Conservation (phyloP, 53 echinoderm and acorn worm genomes). For the Antedon mediterranea region DNA sequence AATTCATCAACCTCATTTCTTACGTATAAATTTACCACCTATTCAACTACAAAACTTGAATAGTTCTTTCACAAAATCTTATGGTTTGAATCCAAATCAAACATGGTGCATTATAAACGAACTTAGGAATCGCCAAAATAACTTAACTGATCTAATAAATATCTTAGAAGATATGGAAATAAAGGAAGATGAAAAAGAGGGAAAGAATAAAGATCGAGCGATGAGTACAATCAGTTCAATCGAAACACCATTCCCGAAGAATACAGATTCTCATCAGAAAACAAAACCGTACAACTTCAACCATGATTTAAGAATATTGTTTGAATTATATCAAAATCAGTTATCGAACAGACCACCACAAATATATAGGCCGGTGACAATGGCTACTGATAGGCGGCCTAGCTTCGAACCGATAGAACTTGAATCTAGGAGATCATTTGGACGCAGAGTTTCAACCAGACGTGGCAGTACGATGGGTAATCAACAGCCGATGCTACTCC, state of each 20-base stretch:
- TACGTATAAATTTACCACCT: not conserved
- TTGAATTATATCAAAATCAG: conserved; percentile 32
- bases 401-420: not conserved
- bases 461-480: not conserved
- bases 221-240: conserved; percentile 1
- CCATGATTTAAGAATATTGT: conserved; percentile 3
- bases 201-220: not conserved
- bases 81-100: not conserved
- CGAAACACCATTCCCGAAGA: conserved; percentile 3
- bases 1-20: not conserved
- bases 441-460: not conserved
- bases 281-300: not conserved
- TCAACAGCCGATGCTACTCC: not conserved
- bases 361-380: conserved; percentile 15
- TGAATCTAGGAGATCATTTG: not conserved
- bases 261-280: not conserved
- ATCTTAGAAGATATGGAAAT: not conserved
- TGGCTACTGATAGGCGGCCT: not conserved
- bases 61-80: not conserved
- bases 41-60: not conserved
- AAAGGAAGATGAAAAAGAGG: not conserved
- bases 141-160: not conserved
- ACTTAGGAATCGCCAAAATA: not conserved
- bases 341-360: conserved; percentile 4
- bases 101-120: not conserved